Base-by-base conservation (phyloP, 1,140 invertebrate species). In the Drosophila parvula region DNA sequence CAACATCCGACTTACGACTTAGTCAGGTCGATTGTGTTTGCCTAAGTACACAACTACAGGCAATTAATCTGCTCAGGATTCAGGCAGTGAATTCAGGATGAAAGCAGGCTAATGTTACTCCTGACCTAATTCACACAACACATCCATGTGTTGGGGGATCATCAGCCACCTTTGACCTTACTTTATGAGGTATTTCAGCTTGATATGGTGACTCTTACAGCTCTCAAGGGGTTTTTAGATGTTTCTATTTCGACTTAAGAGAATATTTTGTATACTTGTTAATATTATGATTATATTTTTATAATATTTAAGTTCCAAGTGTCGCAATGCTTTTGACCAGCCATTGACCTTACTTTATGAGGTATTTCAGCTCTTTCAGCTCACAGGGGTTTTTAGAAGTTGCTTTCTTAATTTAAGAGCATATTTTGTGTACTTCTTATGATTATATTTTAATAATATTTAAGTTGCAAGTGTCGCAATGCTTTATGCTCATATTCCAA, bases 1-100 rank as follows among this genome's bases (percentile, higher is more conserved):
- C 30, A 8, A 30, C 22, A 22, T 22, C 5, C 41, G n/a, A n/a
- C 44, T 36, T 55, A 43, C 30, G 56, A 76, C 41, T 40, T 41
- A 18, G 53, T 43, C 22, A 38, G 44, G 28, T 18, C 45, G 36
- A 47, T 71, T 55, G 57, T 53, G 57, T 53, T 61, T 51, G 14
- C 56, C 40, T 16, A 41, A 48, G 44, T 58, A 36, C 30, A 30
- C 30, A 30, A 51, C 65, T 45, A 67, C 63, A 5, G 18, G 30
- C 45, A 44, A 55, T 69, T 69, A 44, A 69, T 55, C 11, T 44
- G 44, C 14, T 16, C 36, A 6, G 11, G 16, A 41, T 41, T 41
- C 22, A 8, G 36, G 22, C 14, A 16, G 11, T 43, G 36, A 57
- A 16, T n/a, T 27, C 36, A n/a, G 28, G 55, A 14, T 6, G 22